Percentiles rank a stretch among this genome's conserved stretches.
These are phyloP conservation scores for Xerus rutilus DNA, from an alignment of 2,797 vertebrate genomes.

Conservation along the genomic window DNA sequence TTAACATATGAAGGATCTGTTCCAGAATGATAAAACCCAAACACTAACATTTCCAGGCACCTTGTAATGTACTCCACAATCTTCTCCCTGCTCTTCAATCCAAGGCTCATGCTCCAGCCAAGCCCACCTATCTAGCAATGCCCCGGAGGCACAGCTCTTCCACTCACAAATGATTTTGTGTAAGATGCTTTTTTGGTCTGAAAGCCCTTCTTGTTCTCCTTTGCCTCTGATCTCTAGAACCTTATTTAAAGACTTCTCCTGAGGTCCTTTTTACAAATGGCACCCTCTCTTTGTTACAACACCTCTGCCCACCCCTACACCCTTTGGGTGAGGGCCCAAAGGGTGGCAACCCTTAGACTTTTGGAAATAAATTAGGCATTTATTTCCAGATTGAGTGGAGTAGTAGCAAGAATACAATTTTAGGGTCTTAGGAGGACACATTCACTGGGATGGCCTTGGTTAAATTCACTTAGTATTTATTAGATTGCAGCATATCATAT, in stretches of 20 bases:
- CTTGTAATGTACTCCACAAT: background rate
- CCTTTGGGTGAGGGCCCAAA: background rate
- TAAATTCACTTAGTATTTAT: constrained; percentile 14
- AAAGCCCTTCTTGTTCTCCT: background rate
- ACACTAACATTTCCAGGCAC: background rate
- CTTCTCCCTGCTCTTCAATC: background rate
- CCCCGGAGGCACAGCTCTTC: background rate
- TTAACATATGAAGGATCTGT: constrained; percentile 12
- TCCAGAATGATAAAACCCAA: background rate
- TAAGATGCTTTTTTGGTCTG: background rate
- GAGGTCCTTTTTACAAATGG: background rate
- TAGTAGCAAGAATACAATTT: background rate
- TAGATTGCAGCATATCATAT: background rate
- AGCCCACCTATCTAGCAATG: background rate
- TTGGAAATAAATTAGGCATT: background rate
- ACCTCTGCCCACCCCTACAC: background rate
- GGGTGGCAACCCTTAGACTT: background rate
- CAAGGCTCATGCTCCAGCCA: background rate
- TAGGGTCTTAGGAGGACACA: background rate
- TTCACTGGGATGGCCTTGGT: background rate
- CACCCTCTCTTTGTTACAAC: background rate
- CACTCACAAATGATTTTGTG: background rate
- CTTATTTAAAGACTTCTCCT: background rate
- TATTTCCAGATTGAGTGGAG: background rate
- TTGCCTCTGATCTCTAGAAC: background rate